A percentile compares a stretch with the other conserved stretches of the same genome.
Conservation (phyloP, 2,113 vertebrate genomes). For the Calyptommatus sinebrachiatus region DNA sequence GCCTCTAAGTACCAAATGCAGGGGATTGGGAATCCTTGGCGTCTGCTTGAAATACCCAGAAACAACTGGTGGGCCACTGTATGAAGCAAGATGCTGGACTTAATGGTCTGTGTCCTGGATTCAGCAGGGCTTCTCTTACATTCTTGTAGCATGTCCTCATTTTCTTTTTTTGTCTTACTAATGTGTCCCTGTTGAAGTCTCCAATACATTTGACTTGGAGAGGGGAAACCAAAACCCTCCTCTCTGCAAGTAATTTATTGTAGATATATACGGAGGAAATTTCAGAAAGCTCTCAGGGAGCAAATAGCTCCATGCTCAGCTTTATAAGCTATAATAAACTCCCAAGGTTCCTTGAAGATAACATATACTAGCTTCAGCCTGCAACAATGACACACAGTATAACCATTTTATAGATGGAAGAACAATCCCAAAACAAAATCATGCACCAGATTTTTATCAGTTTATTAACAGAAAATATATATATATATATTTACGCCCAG, state of each 20-base stretch:
- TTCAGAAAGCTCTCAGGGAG: slow-evolving; percentile 16
- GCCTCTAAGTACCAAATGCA: too few species aligned
- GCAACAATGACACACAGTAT: background rate
- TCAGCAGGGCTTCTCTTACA: too few species aligned
- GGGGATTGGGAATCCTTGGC: too few species aligned
- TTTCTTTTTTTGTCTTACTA: background rate
- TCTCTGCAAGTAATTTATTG: slow-evolving; percentile 47
- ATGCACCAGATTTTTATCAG: slow-evolving; percentile 54
- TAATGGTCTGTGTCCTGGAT: too few species aligned
- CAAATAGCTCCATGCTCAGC: slow-evolving; percentile 45
- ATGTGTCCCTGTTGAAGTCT: slow-evolving; percentile 11
- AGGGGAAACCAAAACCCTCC: background rate
- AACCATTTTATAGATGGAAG: slow-evolving; percentile 30
- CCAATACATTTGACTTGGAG: slow-evolving; percentile 30
- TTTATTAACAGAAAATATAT: slow-evolving; percentile 58
- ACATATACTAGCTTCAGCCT: slow-evolving; percentile 11
- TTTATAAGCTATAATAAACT: slow-evolving; percentile 48
- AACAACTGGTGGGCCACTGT: too few species aligned
- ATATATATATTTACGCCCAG: slow-evolving; percentile 44
- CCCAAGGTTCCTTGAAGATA: slow-evolving; percentile 45
- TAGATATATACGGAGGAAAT: slow-evolving; percentile 37
- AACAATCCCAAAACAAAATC: slow-evolving; percentile 49
- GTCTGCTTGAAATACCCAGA: too few species aligned
- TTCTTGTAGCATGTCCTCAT: slow-evolving; percentile 32
- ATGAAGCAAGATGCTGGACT: too few species aligned